A percentile compares a stretch with the other conserved stretches of the same genome.
These are phyloP conservation scores for Himantopus leucocephalus DNA, from an alignment of 2,113 vertebrate genomes.

Conservation along the genomic window DNA sequence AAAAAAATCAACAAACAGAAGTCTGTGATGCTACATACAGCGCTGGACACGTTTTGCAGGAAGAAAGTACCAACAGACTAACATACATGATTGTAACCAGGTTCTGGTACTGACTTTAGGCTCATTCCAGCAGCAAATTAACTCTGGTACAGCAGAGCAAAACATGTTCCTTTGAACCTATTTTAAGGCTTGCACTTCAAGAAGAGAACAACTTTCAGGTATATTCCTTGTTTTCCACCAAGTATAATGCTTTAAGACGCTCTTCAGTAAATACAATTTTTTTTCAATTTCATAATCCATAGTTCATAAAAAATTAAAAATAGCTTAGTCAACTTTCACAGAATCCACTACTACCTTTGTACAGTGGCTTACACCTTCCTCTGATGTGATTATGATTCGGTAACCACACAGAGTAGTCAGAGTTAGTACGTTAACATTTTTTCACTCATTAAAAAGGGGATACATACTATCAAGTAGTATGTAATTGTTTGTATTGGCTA, in stretches of 20 bases:
- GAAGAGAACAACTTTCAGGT: background rate
- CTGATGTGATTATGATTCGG: background rate
- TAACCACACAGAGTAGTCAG: background rate
- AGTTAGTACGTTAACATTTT: background rate
- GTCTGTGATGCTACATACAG: background rate
- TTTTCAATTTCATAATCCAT: background rate
- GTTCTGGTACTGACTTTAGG: background rate
- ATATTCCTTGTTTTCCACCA: background rate
- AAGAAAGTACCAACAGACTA: background rate
- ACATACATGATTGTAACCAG: accelerated
- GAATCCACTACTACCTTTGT: background rate
- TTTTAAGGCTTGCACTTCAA: background rate
- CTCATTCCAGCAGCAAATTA: background rate
- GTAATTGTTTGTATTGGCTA: background rate
- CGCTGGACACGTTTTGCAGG: background rate
- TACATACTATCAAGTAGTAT: background rate
- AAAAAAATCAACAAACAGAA: background rate
- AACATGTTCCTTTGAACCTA: background rate
- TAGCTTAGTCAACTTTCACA: background rate
- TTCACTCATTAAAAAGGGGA: background rate
- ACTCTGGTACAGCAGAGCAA: background rate
- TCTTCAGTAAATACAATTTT: background rate
- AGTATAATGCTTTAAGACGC: background rate
- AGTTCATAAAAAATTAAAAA: background rate
- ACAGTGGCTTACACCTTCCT: background rate